A percentile compares a stretch with the other conserved stretches of the same genome.
Evolutionary conservation across 2,888 invertebrate genomes (phyloP).

Genomic region (Leucoma salicis): DNA sequence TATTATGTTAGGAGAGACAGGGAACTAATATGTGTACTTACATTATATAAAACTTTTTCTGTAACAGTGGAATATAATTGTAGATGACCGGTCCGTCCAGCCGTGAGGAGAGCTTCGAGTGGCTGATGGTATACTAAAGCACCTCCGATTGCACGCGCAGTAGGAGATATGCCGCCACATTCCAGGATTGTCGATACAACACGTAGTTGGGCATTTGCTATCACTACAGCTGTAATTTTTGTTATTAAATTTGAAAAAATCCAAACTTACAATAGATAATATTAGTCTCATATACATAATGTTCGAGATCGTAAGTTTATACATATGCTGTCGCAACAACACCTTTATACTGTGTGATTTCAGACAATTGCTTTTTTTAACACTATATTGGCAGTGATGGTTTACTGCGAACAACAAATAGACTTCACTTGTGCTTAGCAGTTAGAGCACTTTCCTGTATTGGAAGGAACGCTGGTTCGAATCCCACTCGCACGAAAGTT

Average conservation of each 20-base stretch:
- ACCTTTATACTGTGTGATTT: too few relatives aligned
- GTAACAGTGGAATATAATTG: conserved; percentile 68
- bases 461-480: too few relatives aligned
- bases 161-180: conserved; percentile 68
- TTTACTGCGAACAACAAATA: too few relatives aligned
- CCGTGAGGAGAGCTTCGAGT: conserved; percentile 58
- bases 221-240: conserved; percentile 66
- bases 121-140: conserved; percentile 55
- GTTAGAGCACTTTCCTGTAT: too few relatives aligned
- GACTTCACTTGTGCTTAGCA: too few relatives aligned
- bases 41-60: conserved; percentile 73
- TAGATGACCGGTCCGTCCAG: conserved; percentile 68
- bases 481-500: too few relatives aligned
- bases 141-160: conserved; percentile 52
- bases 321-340: too few relatives aligned
- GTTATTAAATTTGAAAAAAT: too few relatives aligned
- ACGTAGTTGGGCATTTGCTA: conserved; percentile 62
- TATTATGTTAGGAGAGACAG: too few relatives aligned
- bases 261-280: not conserved
- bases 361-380: too few relatives aligned
- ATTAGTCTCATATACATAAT: not conserved
- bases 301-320: too few relatives aligned
- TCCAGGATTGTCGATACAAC: conserved; percentile 66
- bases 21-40: conserved; percentile 51
- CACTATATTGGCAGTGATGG: too few relatives aligned